phyloP scores from a whole-genome alignment of 2,888 invertebrate species.

The Thereva unica region DNA sequence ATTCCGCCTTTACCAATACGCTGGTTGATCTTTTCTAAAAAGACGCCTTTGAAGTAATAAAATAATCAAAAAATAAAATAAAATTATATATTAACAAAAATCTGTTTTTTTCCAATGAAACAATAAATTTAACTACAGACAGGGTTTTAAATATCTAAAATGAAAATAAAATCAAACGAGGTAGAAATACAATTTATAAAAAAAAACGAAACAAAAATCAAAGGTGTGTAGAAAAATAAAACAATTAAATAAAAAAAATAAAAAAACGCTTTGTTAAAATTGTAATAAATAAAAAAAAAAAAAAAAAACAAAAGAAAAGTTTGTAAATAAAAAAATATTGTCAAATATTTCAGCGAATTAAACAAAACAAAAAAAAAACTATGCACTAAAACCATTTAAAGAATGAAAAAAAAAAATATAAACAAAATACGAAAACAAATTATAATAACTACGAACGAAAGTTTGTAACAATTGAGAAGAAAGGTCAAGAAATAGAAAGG shows the following conservation, averaged over 20 bases:
- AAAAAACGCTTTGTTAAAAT: constrained; percentile 33
- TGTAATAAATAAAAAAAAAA: constrained; percentile 21
- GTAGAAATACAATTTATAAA: constrained; percentile 30
- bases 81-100: background rate
- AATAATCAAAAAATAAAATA: too few relatives aligned
- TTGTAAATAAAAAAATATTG: constrained; percentile 19
- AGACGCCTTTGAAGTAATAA: too few relatives aligned
- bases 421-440: constrained; percentile 9
- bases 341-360: constrained; percentile 1
- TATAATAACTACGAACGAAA: constrained; percentile 6
- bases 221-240: constrained; percentile 22
- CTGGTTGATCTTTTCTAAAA: too few relatives aligned
- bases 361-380: background rate
- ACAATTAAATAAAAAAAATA: constrained; percentile 8
- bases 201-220: constrained; percentile 8
- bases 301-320: constrained; percentile 15
- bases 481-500: constrained; percentile 11
- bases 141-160: constrained; percentile 31
- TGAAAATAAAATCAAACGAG: background rate
- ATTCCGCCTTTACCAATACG: too few relatives aligned
- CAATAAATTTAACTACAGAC: constrained; percentile 25
- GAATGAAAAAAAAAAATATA: constrained; percentile 14
- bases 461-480: constrained; percentile 19
- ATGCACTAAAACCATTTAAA: constrained; percentile 16
- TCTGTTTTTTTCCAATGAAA: background rate